Conservation (phyloP, 92 coral and sea anemone genomes). For the Actinostola sp. region DNA sequence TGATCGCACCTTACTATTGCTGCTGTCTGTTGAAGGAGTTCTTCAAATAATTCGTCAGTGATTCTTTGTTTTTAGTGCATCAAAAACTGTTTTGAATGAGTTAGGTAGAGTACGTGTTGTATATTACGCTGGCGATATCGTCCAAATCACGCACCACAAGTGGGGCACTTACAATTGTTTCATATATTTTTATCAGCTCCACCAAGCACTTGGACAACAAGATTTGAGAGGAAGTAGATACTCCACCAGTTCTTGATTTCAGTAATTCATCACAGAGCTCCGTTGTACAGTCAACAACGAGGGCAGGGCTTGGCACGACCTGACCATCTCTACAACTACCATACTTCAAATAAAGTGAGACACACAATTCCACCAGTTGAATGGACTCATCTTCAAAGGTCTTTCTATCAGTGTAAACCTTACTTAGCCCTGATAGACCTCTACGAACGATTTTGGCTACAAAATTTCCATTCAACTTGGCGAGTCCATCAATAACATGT, state of each 20-base stretch:
- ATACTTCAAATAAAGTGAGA: conserved; percentile 1
- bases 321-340: not conserved
- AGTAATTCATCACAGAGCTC: conserved; percentile 18
- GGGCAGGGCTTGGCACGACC: not conserved
- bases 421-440: conserved; percentile 9
- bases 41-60: too few relatives aligned
- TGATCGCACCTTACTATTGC: too few relatives aligned
- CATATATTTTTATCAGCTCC: too few relatives aligned
- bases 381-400: conserved; percentile 21
- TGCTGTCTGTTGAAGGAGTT: too few relatives aligned
- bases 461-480: conserved; percentile 2
- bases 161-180: too few relatives aligned
- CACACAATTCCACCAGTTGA: conserved; percentile 17
- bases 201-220: too few relatives aligned
- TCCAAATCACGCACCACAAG: too few relatives aligned
- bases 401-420: conserved; percentile 5
- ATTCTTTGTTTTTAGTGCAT: not conserved
- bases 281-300: conserved; percentile 11
- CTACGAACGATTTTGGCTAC: conserved; percentile 23
- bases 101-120: too few relatives aligned
- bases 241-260: not conserved
- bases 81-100: too few relatives aligned
- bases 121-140: not conserved
- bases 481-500: not conserved
- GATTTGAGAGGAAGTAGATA: not conserved